Percentiles rank a stretch among this genome's conserved stretches.
Evolutionary conservation across 2,797 vertebrate genomes (phyloP).

Genomic region (Karalla daura): DNA sequence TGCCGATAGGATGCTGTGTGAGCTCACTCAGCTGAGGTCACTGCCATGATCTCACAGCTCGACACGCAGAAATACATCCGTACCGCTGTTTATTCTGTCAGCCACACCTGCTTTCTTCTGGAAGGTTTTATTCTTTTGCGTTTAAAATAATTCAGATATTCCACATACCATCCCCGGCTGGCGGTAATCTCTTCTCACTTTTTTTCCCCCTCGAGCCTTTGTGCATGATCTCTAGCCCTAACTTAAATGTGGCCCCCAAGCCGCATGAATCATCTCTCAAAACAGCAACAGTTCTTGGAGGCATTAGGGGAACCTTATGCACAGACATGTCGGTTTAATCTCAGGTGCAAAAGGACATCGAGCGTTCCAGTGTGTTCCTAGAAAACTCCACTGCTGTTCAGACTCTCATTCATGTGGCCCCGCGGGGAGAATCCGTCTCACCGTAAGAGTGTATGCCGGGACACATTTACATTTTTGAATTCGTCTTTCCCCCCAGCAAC

Average conservation of each 20-base stretch:
- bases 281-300: constrained; percentile 70
- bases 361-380: constrained; percentile 37
- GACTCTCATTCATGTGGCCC: constrained; percentile 31
- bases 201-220: constrained; percentile 10
- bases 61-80: constrained; percentile 42
- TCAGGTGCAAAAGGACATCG: constrained; percentile 65
- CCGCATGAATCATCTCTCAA: constrained; percentile 59
- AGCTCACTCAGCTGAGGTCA: constrained; percentile 67
- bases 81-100: constrained; percentile 12
- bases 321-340: constrained; percentile 41
- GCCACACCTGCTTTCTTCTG: constrained; percentile 17
- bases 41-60: constrained; percentile 57
- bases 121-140: neutral
- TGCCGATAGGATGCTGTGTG: constrained; percentile 53
- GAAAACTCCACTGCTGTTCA: constrained; percentile 39
- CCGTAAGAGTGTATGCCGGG: constrained; percentile 29
- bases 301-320: constrained; percentile 53
- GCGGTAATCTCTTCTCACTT: constrained; percentile 21
- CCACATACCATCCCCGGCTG: constrained; percentile 12
- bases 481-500: constrained; percentile 60
- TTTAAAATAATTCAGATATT: constrained; percentile 41
- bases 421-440: constrained; percentile 16
- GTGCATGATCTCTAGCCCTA: constrained; percentile 30
- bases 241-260: constrained; percentile 55
- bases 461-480: constrained; percentile 54